Base-by-base conservation (phyloP, 2,797 vertebrate species). In the Mycteria americana region DNA sequence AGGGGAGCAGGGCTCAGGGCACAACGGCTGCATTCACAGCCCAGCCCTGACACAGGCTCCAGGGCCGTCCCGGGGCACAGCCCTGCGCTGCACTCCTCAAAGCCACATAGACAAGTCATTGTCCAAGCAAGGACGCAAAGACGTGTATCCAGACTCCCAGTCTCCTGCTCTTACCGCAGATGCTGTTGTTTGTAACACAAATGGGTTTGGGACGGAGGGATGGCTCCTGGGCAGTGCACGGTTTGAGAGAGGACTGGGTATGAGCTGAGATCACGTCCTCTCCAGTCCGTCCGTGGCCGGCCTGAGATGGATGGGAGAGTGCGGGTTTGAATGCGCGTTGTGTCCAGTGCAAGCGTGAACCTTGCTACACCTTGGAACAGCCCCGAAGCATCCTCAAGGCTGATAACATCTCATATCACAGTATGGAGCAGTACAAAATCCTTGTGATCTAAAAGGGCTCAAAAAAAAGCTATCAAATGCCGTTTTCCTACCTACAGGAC, bases 101-200 rank as follows among this genome's bases (percentile, higher is more conserved):
- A 89, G 81, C 91, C 90, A 70, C 88, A 85, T 37, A 94, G 57
- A 24, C 57, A 22, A 28, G 60, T 57, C 72, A 57, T 94, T 96
- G 95, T 94, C 84, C 88, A 22, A 54, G 86, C 72, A n/a, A 79
- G 63, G 92, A 28, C 0, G 3, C 28, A 7, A 35, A 67, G 6
- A 1, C 23, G 2, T 10, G 0, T 7, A 7, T 19, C 50, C 93
- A 95, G 95, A 92, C 94, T 95, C 17, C 41, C 46, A 3, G 88
- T 23, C 93, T 97, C 95, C 92, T 92, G 92, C 64, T 80, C 45
- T 89, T 48, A 59, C 88, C 96, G 4, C 93, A 94, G 69, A 57
- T 18, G 41, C 85, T 86, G 92, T 21, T 90, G 79, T 86, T 89
- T n/a, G 78, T 85, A 33, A 33, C 41, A 53, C 48, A 5, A 45